phyloP scores from a whole-genome alignment of 2,113 vertebrate genomes.

The Etheostoma cragini region DNA sequence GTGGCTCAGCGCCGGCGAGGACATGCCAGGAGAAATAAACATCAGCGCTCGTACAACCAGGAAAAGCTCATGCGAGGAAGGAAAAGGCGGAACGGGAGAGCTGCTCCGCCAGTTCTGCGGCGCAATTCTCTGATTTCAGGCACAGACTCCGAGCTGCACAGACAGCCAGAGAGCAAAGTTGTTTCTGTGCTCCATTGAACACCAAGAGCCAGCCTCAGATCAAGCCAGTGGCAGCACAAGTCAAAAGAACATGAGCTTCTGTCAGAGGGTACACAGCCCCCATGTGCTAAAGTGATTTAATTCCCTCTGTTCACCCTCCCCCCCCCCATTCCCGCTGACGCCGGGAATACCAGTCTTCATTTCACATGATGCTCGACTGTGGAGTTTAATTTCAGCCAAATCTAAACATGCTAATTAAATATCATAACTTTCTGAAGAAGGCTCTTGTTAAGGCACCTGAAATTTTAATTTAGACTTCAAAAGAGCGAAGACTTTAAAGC shows the following conservation, averaged over 20 bases:
- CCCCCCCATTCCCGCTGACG: slow-evolving; percentile 36
- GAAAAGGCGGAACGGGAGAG: slow-evolving; percentile 57
- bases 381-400: slow-evolving; percentile 84
- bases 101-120: slow-evolving; percentile 57
- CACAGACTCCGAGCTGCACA: slow-evolving; percentile 40
- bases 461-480: slow-evolving; percentile 91
- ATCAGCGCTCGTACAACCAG: slow-evolving; percentile 76
- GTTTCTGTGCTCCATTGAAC: slow-evolving; percentile 55
- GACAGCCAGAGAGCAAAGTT: slow-evolving; percentile 54
- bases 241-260: slow-evolving; percentile 68
- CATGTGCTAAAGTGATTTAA: slow-evolving; percentile 64
- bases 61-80: slow-evolving; percentile 66
- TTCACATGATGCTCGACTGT: slow-evolving; percentile 75
- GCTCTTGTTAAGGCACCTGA: slow-evolving; percentile 85
- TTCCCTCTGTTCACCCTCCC: slow-evolving; percentile 58
- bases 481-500: slow-evolving; percentile 87
- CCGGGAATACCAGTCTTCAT: slow-evolving; percentile 73
- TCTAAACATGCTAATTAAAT: slow-evolving; percentile 89
- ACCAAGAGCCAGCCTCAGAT: slow-evolving; percentile 52
- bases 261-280: slow-evolving; percentile 67
- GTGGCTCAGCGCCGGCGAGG: slow-evolving; percentile 76
- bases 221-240: slow-evolving; percentile 59
- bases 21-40: slow-evolving; percentile 86
- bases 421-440: slow-evolving; percentile 85
- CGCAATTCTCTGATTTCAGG: slow-evolving; percentile 51